A percentile compares a stretch with the other conserved stretches of the same genome.
Conservation (phyloP, 1,140 invertebrate species). For the Zophobas morio region DNA sequence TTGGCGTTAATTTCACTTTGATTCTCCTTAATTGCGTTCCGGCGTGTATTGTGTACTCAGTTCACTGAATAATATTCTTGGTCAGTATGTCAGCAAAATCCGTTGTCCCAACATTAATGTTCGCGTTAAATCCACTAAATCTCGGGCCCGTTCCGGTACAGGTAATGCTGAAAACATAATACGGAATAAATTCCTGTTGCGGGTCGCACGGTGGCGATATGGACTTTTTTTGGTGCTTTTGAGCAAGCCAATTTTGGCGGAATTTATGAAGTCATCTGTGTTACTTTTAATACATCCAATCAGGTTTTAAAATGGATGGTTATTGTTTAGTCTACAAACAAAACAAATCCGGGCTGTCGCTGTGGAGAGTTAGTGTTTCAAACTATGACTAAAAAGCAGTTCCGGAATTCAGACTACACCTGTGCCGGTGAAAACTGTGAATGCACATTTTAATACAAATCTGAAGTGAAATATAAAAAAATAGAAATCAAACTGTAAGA, state of each 20-base stretch:
- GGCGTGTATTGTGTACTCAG: not conserved
- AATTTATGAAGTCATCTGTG: not conserved
- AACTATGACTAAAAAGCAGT: no score
- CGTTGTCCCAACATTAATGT: slow-evolving; percentile 5
- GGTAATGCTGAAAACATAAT: slow-evolving; percentile 23
- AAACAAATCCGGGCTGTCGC: no score
- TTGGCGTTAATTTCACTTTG: slow-evolving; percentile 16
- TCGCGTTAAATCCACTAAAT: not conserved
- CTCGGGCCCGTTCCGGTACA: not conserved
- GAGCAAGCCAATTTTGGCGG: not conserved
- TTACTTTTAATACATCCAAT: no score
- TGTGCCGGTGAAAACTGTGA: no score
- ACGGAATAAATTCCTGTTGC: slow-evolving; percentile 17
- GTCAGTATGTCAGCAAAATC: slow-evolving; percentile 14
- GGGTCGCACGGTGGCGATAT: not conserved
- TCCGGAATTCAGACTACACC: no score
- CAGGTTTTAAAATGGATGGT: no score
- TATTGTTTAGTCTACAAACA: no score
- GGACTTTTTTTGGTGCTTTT: not conserved
- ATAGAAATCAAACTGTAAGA: no score
- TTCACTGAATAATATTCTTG: slow-evolving; percentile 9
- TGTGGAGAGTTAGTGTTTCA: no score
- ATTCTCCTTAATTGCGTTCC: slow-evolving; percentile 5
- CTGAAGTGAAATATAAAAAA: no score
- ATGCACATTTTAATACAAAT: no score